phyloP scores from a whole-genome alignment of 2,888 invertebrate genomes.

The Leucania comma region DNA sequence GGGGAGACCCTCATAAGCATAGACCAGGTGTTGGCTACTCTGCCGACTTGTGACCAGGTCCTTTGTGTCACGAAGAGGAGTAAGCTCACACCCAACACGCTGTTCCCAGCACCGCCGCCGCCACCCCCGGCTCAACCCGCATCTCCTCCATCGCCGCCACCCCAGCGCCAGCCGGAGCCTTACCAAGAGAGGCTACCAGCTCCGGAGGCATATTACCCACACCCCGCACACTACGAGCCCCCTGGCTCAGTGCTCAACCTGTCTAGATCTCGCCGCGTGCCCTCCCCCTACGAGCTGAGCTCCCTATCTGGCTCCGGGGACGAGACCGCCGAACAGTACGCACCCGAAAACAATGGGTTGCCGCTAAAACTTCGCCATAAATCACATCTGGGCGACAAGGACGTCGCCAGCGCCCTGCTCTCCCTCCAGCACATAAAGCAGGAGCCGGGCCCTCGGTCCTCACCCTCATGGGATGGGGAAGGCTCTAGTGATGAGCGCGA shows the following conservation, averaged over 20 bases:
- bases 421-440: conserved; percentile 96
- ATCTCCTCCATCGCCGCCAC: conserved; percentile 89
- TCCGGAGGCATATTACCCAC: conserved; percentile 87
- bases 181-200: conserved; percentile 88
- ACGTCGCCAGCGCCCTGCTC: conserved; percentile 95
- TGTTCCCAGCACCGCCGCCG: conserved; percentile 90
- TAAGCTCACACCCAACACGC: conserved; percentile 84
- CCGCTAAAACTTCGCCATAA: conserved; percentile 98
- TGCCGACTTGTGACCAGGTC: conserved; percentile 96
- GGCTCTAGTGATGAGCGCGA: conserved; percentile 97
- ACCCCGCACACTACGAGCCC: conserved; percentile 90
- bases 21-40: conserved; percentile 96
- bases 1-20: conserved; percentile 96
- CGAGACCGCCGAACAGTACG: conserved; percentile 88
- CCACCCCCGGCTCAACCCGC: conserved; percentile 89
- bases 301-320: conserved; percentile 93
- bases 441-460: conserved; percentile 95
- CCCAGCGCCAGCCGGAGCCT: conserved; percentile 89
- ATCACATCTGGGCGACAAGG: conserved; percentile 96
- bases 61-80: conserved; percentile 95
- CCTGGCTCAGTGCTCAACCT: conserved; percentile 94
- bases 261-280: conserved; percentile 92
- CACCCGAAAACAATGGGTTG: conserved; percentile 94
- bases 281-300: conserved; percentile 95
- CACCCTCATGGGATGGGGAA: conserved; percentile 96